Percentiles rank a stretch among this genome's conserved stretches.
Evolutionary conservation across 2,797 vertebrate species (phyloP).

Genomic region (Denticeps clupeoides): DNA sequence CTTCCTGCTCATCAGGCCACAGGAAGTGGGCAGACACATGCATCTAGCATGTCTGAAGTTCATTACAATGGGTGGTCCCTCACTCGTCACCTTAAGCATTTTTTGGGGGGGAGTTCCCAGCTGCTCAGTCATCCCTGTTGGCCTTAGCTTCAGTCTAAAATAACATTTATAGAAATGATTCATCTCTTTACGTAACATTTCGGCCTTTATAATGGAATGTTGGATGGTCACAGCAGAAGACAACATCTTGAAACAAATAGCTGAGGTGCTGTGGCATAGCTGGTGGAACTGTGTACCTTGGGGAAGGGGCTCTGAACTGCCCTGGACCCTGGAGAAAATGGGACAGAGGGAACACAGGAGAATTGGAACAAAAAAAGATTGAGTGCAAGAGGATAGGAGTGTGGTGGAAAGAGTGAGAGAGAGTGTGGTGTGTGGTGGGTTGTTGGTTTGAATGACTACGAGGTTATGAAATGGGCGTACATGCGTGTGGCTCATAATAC

Average conservation of each 20-base stretch:
- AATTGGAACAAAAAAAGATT: neutral
- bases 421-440: neutral
- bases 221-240: no score
- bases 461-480: neutral
- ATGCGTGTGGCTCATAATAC: no score
- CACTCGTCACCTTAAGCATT: neutral
- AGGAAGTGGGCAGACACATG: conserved; percentile 17
- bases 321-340: no score
- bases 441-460: neutral
- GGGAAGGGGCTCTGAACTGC: no score
- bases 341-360: neutral
- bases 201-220: no score
- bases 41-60: conserved; percentile 22
- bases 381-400: neutral
- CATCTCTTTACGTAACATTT: neutral
- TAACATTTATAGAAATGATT: neutral
- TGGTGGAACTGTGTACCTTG: no score
- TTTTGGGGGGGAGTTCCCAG: neutral
- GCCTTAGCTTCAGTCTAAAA: neutral
- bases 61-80: conserved; percentile 7
- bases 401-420: neutral
- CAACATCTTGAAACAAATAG: no score
- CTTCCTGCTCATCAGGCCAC: conserved; percentile 16
- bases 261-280: conserved; percentile 18
- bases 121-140: neutral